Conservation (phyloP, 2,797 vertebrate species). For the Coranthus polyacanthus region DNA sequence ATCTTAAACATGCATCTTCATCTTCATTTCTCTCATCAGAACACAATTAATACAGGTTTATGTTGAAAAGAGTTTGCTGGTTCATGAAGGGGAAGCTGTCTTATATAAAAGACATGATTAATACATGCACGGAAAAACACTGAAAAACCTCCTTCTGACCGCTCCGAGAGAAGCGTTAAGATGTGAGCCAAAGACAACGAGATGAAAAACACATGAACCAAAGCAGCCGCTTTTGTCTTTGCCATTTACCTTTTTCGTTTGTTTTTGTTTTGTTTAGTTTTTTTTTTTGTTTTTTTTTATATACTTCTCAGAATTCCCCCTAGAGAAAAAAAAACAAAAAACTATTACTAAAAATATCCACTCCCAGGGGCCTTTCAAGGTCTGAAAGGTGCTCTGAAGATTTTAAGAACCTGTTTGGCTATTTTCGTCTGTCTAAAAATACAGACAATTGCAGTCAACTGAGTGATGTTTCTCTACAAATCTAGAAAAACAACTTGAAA, state of each 20-base stretch:
- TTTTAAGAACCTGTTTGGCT: conserved; percentile 44
- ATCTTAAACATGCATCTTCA: too few relatives aligned
- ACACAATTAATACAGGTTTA: too few relatives aligned
- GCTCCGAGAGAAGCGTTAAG: background rate
- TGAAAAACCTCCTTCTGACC: conserved; percentile 8
- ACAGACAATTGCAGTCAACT: conserved; percentile 37
- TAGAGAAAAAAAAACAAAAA: conserved; percentile 43
- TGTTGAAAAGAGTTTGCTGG: too few relatives aligned
- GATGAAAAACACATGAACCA: conserved; percentile 27
- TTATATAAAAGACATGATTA: too few relatives aligned
- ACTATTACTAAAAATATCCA: conserved; percentile 60
- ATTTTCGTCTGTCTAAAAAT: conserved; percentile 57
- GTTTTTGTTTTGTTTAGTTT: too few relatives aligned
- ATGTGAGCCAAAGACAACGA: conserved; percentile 11
- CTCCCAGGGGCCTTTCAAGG: conserved; percentile 46
- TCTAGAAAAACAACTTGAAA: conserved; percentile 10
- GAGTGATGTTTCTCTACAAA: conserved; percentile 27
- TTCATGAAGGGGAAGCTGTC: too few relatives aligned
- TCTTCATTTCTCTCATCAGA: too few relatives aligned
- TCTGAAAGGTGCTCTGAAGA: conserved; percentile 43
- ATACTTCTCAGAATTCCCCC: conserved; percentile 30
- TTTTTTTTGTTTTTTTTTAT: background rate
- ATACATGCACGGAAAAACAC: background rate
- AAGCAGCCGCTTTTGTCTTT: conserved; percentile 1
- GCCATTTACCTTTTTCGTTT: conserved; percentile 39